Evolutionary conservation across 2,797 vertebrate genomes (phyloP), one percentile per base, ranked within the genome.

Genomic region (Todus mexicanus): DNA sequence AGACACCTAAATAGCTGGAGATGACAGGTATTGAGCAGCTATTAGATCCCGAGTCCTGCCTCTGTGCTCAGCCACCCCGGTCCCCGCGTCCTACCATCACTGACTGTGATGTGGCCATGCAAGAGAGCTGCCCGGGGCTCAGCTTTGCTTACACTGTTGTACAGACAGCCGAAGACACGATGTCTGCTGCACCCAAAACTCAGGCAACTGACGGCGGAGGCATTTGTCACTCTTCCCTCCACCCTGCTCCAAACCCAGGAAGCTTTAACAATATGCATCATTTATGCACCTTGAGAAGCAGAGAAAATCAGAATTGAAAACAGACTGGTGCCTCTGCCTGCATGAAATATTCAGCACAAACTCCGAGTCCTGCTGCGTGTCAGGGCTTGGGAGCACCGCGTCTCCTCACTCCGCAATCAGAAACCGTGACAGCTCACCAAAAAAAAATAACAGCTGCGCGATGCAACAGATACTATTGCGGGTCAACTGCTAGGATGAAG

Each of bases 261-360:
- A 92, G 88, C 84, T 96, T 92, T 94, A 92, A 92, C 93, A 93
- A 42, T 20, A 92, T 95, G 88, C 93, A 96, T 96, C 96, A 96
- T 96, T 97, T 88, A 96, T 96, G 79, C 61, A 45, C 82, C 89
- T 84, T 6, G 2, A 85, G 83, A 66, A 94, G 81, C 57, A 56
- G 43, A 65, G 69, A 87, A 76, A 82, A 92, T 85, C 94, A 65
- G 94, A 69, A 77, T 10, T 61, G 94, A 84, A 75, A 94, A 64
- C 85, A 93, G 94, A 3, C 76, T 7, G 54, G 56, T 60, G 89
- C 79, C 86, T 93, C 60, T 76, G 86, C 59, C 94, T 89, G 77
- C 88, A 96, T 97, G 95, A 95, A 97, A 97, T 95, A 96, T 96
- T 97, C 94, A 97, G 96, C 86, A 80, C 45, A 12, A 60, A 71